Percentiles rank a stretch among this genome's conserved stretches.
Evolutionary conservation across 2,888 invertebrate species (phyloP).

Genomic region (Lasioglossum vierecki): DNA sequence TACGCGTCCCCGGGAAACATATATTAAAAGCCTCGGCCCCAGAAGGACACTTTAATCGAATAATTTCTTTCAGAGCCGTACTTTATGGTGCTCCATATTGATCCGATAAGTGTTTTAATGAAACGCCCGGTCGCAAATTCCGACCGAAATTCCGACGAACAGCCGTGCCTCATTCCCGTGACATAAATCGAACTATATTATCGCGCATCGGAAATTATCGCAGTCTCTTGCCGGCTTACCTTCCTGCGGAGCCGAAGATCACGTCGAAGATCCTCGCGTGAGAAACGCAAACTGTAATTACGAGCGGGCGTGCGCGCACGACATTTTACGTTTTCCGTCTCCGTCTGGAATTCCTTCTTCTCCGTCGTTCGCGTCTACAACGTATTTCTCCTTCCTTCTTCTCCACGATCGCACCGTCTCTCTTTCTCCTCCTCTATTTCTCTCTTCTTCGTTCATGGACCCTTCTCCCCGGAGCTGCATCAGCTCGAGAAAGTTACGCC

Average conservation of each 20-base stretch:
- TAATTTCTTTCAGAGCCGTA: constrained; percentile 9
- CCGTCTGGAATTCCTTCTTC: constrained; percentile 33
- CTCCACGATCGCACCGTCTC: constrained; percentile 12
- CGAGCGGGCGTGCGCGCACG: constrained; percentile 69
- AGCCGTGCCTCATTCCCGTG: constrained; percentile 41
- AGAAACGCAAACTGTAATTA: constrained; percentile 75
- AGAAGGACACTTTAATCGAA: constrained; percentile 13
- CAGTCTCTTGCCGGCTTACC: constrained; percentile 43
- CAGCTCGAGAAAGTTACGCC: constrained; percentile 61
- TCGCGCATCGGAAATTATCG: constrained; percentile 68
- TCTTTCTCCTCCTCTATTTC: neutral
- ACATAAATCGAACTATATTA: constrained; percentile 70
- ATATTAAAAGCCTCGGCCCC: neutral
- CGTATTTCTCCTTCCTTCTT: neutral
- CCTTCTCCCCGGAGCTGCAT: constrained; percentile 21
- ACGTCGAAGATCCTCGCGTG: constrained; percentile 71
- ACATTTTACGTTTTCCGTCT: constrained; percentile 65
- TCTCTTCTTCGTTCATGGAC: neutral
- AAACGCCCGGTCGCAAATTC: constrained; percentile 22
- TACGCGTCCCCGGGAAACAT: neutral
- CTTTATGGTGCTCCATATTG: constrained; percentile 6
- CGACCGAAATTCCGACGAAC: constrained; percentile 47
- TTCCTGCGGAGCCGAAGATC: constrained; percentile 63
- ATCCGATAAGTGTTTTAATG: constrained; percentile 5
- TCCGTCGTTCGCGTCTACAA: constrained; percentile 16